A percentile compares a stretch with the other conserved stretches of the same genome.
These are phyloP conservation scores for Diachasma alloeum DNA, from an alignment of 1,140 invertebrate genomes.

Conservation along the genomic window DNA sequence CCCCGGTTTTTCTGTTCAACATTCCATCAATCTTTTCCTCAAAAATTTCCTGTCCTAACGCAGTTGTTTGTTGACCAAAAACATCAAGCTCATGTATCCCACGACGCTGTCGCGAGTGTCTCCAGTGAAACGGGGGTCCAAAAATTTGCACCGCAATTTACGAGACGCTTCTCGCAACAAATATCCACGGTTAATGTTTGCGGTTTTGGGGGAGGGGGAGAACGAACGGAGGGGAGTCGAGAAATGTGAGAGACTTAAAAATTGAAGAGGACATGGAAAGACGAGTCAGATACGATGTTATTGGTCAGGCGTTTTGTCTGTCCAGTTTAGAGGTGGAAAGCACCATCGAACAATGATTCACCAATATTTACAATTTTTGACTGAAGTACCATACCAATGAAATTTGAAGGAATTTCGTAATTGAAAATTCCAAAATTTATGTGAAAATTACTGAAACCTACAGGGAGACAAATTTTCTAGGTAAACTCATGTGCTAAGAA, in stretches of 20 bases:
- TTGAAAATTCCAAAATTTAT: no score
- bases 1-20: neutral
- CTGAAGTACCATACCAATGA: no score
- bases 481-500: no score
- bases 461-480: no score
- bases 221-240: neutral
- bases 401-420: no score
- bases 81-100: neutral
- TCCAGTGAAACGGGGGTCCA: conserved; percentile 22
- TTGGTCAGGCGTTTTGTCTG: neutral
- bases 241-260: neutral
- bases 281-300: neutral
- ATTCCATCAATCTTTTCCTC: neutral
- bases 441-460: no score
- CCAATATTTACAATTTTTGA: no score
- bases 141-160: conserved; percentile 52
- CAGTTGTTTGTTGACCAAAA: neutral
- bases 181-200: conserved; percentile 24
- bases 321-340: no score
- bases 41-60: neutral
- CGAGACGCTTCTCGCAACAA: conserved; percentile 34
- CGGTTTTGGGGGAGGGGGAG: conserved; percentile 13
- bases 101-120: neutral
- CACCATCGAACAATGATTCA: no score
- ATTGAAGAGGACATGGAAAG: neutral